phyloP scores from a whole-genome alignment of 2,888 invertebrate genomes.

The Neuroscelio doddi region DNA sequence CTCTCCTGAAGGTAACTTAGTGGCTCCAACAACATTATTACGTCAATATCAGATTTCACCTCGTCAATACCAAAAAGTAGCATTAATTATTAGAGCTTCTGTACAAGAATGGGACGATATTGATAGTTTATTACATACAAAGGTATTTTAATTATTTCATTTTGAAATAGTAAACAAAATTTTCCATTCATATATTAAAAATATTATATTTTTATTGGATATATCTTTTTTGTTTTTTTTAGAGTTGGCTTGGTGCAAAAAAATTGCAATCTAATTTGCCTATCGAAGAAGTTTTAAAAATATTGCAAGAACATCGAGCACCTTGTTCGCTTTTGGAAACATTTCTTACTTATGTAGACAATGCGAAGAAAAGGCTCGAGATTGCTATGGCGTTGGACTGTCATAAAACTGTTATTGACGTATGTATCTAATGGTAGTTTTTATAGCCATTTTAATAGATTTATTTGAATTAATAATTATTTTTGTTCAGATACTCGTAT shows the following conservation, averaged over 20 bases:
- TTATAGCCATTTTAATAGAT: too few species aligned
- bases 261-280: conserved; percentile 71
- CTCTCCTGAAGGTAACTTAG: conserved; percentile 74
- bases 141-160: conserved; percentile 68
- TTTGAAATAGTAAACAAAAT: too few species aligned
- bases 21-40: conserved; percentile 75
- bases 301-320: conserved; percentile 69
- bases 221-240: too few species aligned
- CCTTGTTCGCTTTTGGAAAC: conserved; percentile 73
- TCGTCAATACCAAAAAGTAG: conserved; percentile 82
- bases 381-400: conserved; percentile 79
- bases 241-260: conserved; percentile 73
- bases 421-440: conserved; percentile 51
- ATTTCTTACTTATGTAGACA: conserved; percentile 75
- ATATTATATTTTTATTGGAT: too few species aligned
- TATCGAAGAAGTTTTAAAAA: conserved; percentile 72
- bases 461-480: too few species aligned
- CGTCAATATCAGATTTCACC: conserved; percentile 74
- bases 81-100: conserved; percentile 77
- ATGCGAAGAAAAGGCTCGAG: conserved; percentile 75
- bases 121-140: conserved; percentile 77
- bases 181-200: too few species aligned
- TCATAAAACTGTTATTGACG: conserved; percentile 79
- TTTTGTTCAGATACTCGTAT: conserved; percentile 69
- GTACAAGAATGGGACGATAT: conserved; percentile 78